phyloP scores from a whole-genome alignment of 2,888 invertebrate species.

The Catonia carolina region DNA sequence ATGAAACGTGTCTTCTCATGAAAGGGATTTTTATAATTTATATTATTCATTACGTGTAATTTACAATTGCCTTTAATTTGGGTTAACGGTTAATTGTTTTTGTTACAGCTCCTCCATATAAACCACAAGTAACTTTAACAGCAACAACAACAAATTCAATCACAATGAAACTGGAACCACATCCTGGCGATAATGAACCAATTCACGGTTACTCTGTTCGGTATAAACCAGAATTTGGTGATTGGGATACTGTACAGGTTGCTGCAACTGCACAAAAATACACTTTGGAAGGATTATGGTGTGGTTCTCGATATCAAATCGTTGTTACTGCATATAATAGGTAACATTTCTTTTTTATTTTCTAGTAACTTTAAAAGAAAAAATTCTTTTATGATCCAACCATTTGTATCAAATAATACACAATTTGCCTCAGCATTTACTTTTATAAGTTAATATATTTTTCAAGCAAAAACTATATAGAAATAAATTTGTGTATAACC shows the following conservation, averaged over 20 bases:
- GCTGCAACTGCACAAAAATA: conserved; percentile 72
- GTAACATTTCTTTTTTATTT: too few relatives aligned
- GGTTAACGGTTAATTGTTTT: conserved; percentile 14
- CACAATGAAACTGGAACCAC: conserved; percentile 64
- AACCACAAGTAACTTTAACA: conserved; percentile 65
- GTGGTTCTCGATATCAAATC: conserved; percentile 89
- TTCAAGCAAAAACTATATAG: too few relatives aligned
- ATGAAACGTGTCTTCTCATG: too few relatives aligned
- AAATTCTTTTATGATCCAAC: too few relatives aligned
- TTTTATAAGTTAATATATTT: too few relatives aligned
- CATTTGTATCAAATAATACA: too few relatives aligned
- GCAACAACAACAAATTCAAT: conserved; percentile 69
- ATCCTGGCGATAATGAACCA: conserved; percentile 75
- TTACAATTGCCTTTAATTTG: too few relatives aligned
- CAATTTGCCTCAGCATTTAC: too few relatives aligned
- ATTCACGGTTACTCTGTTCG: conserved; percentile 87
- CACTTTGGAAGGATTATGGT: conserved; percentile 79
- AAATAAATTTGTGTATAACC: too few relatives aligned
- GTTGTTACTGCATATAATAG: conserved; percentile 89
- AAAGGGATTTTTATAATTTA: too few relatives aligned
- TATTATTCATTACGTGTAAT: too few relatives aligned
- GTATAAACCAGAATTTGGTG: conserved; percentile 91
- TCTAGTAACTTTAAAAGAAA: too few relatives aligned
- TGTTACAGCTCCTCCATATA: conserved; percentile 61
- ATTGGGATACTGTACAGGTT: conserved; percentile 77